Conservation (phyloP, 2,113 vertebrate genomes). For the Epinephelus cyanopodus region DNA sequence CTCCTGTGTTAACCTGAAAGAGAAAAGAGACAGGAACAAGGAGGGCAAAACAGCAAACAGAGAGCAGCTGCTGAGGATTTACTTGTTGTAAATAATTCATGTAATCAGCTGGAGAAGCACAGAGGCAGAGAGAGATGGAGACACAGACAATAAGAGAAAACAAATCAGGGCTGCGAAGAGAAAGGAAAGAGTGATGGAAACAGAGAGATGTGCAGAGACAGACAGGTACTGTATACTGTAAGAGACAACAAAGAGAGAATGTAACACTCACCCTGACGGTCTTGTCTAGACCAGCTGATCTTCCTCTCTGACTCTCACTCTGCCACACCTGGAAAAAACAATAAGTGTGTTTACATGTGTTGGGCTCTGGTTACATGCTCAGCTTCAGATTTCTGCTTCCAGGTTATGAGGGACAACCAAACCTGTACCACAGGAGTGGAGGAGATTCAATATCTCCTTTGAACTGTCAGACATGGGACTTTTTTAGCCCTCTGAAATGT, state of each 20-base stretch:
- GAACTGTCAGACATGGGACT: slow-evolving; percentile 14
- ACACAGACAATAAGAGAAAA: slow-evolving; percentile 46
- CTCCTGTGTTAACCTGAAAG: slow-evolving; percentile 59
- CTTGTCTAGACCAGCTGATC: slow-evolving; percentile 43
- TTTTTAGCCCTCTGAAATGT: slow-evolving; percentile 6
- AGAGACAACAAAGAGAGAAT: slow-evolving; percentile 39
- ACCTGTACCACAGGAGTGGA: not conserved
- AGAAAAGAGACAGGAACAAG: slow-evolving; percentile 56
- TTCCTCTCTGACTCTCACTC: slow-evolving; percentile 28
- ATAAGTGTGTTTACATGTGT: slow-evolving; percentile 25
- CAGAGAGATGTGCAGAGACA: slow-evolving; percentile 16
- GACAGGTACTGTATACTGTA: slow-evolving; percentile 29
- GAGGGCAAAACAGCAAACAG: slow-evolving; percentile 56
- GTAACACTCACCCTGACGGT: slow-evolving; percentile 52
- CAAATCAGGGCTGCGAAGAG: slow-evolving; percentile 5
- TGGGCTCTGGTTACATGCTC: slow-evolving; percentile 36
- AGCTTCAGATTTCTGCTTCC: slow-evolving; percentile 36
- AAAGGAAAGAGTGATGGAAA: slow-evolving; percentile 12
- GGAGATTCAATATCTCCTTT: not conserved
- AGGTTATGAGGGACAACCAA: slow-evolving; percentile 19
- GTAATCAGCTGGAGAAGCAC: slow-evolving; percentile 68
- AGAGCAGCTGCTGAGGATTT: slow-evolving; percentile 75
- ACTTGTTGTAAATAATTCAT: slow-evolving; percentile 76
- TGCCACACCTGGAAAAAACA: slow-evolving; percentile 59
- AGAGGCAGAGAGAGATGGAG: slow-evolving; percentile 39